Percentiles rank a stretch among this genome's conserved stretches.
Evolutionary conservation across 2,888 invertebrate species (phyloP).

Genomic region (Hoplodrina ambigua): DNA sequence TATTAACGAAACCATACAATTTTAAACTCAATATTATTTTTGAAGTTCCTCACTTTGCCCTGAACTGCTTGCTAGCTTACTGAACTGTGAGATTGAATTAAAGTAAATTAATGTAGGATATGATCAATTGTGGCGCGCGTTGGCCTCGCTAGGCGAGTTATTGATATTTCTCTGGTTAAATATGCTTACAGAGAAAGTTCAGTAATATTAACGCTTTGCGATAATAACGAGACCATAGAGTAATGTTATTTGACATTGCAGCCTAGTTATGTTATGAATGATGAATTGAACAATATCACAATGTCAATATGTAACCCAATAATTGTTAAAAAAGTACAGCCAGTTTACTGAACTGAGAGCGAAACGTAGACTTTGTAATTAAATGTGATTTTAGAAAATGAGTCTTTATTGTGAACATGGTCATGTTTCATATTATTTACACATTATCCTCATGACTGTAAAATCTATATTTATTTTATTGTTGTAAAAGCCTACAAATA

Average conservation of each 20-base stretch:
- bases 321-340: background rate
- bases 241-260: background rate
- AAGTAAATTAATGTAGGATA: slow-evolving; percentile 22
- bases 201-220: background rate
- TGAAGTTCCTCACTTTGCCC: background rate
- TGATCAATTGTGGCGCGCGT: slow-evolving; percentile 13
- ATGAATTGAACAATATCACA: background rate
- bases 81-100: slow-evolving; percentile 14
- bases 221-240: background rate
- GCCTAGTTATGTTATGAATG: background rate
- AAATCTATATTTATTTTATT: slow-evolving; percentile 17
- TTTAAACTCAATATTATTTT: no score
- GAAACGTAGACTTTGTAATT: slow-evolving; percentile 1
- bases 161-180: slow-evolving; percentile 11
- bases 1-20: background rate
- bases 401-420: slow-evolving; percentile 9
- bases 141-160: slow-evolving; percentile 4
- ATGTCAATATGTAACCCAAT: background rate
- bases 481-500: slow-evolving; percentile 3
- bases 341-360: background rate
- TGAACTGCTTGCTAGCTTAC: background rate
- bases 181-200: background rate
- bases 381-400: background rate
- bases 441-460: slow-evolving; percentile 17
- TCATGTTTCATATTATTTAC: slow-evolving; percentile 6